A percentile compares a stretch with the other conserved stretches of the same genome.
Conservation (phyloP, 2,888 invertebrate genomes). For the Venusia cambrica region DNA sequence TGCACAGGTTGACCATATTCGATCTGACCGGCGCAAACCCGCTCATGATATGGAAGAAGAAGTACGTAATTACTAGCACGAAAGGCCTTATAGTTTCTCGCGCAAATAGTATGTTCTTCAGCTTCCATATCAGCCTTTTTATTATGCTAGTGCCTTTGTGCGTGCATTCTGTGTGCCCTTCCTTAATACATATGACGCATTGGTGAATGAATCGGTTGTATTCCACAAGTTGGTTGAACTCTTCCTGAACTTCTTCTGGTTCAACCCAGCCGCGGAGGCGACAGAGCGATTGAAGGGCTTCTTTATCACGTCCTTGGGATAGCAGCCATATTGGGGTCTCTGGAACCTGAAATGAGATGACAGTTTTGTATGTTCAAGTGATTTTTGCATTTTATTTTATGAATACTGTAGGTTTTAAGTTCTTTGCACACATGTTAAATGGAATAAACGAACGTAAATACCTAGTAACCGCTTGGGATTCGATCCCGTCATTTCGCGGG, state of each 20-base stretch:
- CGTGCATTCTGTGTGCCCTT: conserved; percentile 49
- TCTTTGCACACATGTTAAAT: too few relatives aligned
- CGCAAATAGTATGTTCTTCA: conserved; percentile 62
- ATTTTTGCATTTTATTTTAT: too few relatives aligned
- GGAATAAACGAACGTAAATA: too few relatives aligned
- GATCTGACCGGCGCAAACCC: conserved; percentile 75
- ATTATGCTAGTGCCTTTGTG: conserved; percentile 47
- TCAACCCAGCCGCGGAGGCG: conserved; percentile 79
- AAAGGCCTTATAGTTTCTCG: conserved; percentile 79
- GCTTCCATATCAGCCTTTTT: conserved; percentile 44
- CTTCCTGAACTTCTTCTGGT: conserved; percentile 72
- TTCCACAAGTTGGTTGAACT: conserved; percentile 67
- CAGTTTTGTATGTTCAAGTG: too few relatives aligned
- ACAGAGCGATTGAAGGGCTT: conserved; percentile 76
- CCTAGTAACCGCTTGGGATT: too few relatives aligned
- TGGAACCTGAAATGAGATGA: conserved; percentile 66
- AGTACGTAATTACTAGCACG: conserved; percentile 72
- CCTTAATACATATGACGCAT: conserved; percentile 58
- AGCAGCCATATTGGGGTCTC: conserved; percentile 83
- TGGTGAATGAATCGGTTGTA: conserved; percentile 61
- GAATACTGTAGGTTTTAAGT: too few relatives aligned
- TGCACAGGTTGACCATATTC: conserved; percentile 79
- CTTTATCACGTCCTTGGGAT: conserved; percentile 76
- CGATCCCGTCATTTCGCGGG: too few relatives aligned
- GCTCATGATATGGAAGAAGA: conserved; percentile 75